These are phyloP conservation scores for Leucozona laternaria DNA, from an alignment of 2,888 invertebrate species.

Conservation along the genomic window DNA sequence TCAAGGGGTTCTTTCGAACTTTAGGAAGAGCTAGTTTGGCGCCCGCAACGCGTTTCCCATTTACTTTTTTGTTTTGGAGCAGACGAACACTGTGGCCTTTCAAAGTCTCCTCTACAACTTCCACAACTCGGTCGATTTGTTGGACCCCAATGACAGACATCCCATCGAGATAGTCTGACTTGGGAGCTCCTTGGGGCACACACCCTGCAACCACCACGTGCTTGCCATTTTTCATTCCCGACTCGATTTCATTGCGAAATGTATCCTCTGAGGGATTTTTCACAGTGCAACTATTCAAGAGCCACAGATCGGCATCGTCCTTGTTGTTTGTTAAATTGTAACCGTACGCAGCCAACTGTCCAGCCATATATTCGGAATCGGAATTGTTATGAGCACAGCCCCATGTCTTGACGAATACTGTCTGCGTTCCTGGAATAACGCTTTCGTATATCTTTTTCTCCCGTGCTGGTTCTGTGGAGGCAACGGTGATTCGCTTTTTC, in stretches of 20 bases:
- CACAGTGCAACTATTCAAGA: constrained; percentile 98
- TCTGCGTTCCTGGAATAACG: constrained; percentile 90
- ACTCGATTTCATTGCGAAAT: constrained; percentile 93
- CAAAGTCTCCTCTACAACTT: constrained; percentile 98
- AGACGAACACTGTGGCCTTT: constrained; percentile 93
- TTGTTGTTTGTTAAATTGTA: constrained; percentile 93
- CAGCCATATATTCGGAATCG: constrained; percentile 99
- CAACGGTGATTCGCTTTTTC: constrained; percentile 83
- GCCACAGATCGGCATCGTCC: constrained; percentile 94
- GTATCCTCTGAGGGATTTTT: constrained; percentile 99
- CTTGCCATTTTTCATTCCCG: constrained; percentile 89
- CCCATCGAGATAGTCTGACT: constrained; percentile 86
- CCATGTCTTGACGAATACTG: constrained; percentile 96
- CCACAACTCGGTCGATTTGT: constrained; percentile 98
- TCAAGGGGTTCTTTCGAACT: constrained; percentile 96
- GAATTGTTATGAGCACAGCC: constrained; percentile 99
- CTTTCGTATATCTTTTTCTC: constrained; percentile 86
- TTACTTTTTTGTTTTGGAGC: constrained; percentile 91
- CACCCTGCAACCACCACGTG: constrained; percentile 98
- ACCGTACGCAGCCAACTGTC: constrained; percentile 94
- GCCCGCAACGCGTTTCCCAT: constrained; percentile 93
- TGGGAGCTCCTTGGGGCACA: constrained; percentile 96
- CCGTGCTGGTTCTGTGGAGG: constrained; percentile 41
- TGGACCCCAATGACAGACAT: constrained; percentile 98
- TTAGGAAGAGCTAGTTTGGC: constrained; percentile 95